Evolutionary conservation across 2,888 invertebrate species (phyloP).

Genomic region (Acleris literana): DNA sequence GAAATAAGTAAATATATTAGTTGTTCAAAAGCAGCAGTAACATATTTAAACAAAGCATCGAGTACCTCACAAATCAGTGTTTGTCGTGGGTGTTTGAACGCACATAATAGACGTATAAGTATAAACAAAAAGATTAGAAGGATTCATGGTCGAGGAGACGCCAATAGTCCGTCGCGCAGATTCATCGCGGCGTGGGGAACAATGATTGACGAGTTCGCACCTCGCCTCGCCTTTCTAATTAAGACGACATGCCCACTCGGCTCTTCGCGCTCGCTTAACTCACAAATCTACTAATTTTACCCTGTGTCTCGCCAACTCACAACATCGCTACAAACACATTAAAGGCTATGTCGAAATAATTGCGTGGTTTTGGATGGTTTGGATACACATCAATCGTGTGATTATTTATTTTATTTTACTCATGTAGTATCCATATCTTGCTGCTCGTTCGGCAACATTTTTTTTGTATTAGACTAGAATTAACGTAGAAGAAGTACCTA

Average conservation of each 20-base stretch:
- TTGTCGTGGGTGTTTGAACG: not conserved
- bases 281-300: slow-evolving; percentile 59
- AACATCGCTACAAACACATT: slow-evolving; percentile 46
- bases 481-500: no score
- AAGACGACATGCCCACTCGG: slow-evolving; percentile 77
- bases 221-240: slow-evolving; percentile 77
- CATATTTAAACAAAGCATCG: no score
- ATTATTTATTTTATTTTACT: no score
- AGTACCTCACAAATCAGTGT: not conserved
- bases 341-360: not conserved
- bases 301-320: slow-evolving; percentile 44
- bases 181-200: slow-evolving; percentile 68
- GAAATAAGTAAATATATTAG: no score
- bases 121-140: slow-evolving; percentile 43
- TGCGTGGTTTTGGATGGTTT: no score
- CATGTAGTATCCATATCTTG: no score
- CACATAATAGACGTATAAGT: slow-evolving; percentile 9
- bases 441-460: no score
- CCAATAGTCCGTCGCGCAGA: slow-evolving; percentile 67
- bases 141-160: slow-evolving; percentile 64
- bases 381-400: no score
- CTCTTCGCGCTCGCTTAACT: slow-evolving; percentile 68
- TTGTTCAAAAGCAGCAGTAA: no score
- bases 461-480: no score
- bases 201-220: slow-evolving; percentile 83